These are phyloP conservation scores for Micrastur ruficollis DNA, from an alignment of 2,797 vertebrate genomes.

Conservation along the genomic window DNA sequence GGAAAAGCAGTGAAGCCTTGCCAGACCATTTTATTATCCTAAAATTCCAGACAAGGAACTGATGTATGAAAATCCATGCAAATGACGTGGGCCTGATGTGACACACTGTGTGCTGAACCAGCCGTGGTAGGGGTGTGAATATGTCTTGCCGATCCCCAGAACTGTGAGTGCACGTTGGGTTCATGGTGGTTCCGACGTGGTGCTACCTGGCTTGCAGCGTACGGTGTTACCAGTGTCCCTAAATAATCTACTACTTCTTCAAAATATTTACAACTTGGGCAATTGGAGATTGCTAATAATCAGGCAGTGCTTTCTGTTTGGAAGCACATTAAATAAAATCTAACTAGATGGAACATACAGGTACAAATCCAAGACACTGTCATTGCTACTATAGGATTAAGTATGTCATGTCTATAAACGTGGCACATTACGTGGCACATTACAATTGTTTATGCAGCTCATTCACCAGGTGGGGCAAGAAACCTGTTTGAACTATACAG, in stretches of 20 bases:
- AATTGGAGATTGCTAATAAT: not conserved
- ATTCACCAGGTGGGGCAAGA: not conserved
- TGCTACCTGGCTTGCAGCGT: not conserved
- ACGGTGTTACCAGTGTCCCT: not conserved
- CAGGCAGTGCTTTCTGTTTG: not conserved
- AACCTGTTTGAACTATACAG: not conserved
- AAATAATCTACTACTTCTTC: not conserved
- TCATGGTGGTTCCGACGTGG: not conserved
- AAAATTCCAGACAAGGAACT: not conserved
- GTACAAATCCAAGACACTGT: not conserved
- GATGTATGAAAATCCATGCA: not conserved
- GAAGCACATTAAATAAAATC: rapidly evolving
- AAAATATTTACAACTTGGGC: not conserved
- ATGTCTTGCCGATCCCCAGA: not conserved
- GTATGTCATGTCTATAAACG: rapidly evolving
- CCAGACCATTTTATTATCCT: not conserved
- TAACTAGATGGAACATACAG: not conserved
- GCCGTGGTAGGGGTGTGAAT: rapidly evolving
- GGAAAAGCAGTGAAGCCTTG: not conserved
- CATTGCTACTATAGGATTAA: not conserved
- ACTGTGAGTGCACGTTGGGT: not conserved
- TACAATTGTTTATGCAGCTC: not conserved
- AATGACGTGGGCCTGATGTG: not conserved
- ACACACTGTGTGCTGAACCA: not conserved
- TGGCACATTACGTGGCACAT: no score